phyloP scores from a whole-genome alignment of 1,140 invertebrate species.

The Achroia grisella region DNA sequence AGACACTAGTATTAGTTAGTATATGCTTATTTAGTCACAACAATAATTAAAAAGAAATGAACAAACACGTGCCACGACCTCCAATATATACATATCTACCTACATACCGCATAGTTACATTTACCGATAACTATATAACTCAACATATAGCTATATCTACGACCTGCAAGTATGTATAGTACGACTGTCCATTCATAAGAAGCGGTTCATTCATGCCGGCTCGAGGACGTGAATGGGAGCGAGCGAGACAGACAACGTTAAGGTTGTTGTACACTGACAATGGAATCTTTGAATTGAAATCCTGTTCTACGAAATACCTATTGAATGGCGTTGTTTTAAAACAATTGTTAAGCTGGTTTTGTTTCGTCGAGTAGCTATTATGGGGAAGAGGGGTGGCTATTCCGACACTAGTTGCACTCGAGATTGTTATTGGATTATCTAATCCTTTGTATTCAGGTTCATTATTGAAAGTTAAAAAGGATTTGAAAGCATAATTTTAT shows the following conservation, averaged over 20 bases:
- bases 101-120: conserved; percentile 18
- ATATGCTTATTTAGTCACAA: too few species aligned
- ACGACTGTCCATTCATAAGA: conserved; percentile 69
- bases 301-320: conserved; percentile 47
- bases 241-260: conserved; percentile 47
- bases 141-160: conserved; percentile 31
- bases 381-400: conserved; percentile 7
- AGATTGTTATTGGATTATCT: background rate
- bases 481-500: too few species aligned
- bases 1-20: too few species aligned
- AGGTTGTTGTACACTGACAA: conserved; percentile 58
- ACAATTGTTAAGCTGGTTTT: conserved; percentile 35
- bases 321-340: conserved; percentile 45
- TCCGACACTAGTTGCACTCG: background rate
- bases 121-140: conserved; percentile 38
- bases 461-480: background rate
- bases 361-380: conserved; percentile 23
- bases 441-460: background rate
- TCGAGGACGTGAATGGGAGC: conserved; percentile 62
- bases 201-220: conserved; percentile 64
- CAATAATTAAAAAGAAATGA: too few species aligned
- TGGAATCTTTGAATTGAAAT: conserved; percentile 48
- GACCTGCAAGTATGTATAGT: conserved; percentile 54
- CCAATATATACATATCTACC: conserved; percentile 19
- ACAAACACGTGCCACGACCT: conserved; percentile 48